Base-by-base conservation (phyloP, 1,140 invertebrate species). In the Pectinophora gossypiella region DNA sequence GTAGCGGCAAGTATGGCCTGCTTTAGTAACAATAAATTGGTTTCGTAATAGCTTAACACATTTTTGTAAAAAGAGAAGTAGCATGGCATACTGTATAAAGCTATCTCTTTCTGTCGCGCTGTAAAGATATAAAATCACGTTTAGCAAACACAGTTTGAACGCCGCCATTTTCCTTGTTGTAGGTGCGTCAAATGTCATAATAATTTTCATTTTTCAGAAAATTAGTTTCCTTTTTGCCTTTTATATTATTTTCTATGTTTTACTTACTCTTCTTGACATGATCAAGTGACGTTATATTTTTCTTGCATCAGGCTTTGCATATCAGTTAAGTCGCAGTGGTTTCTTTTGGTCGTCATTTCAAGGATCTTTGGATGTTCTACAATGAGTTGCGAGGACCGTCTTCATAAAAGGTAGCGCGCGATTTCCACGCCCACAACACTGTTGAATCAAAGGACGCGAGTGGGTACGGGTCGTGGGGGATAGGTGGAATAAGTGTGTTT, bases 111-210 rank as follows among this genome's bases (percentile, higher is more conserved):
- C n/a, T n/a, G n/a, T n/a, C n/a, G n/a, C n/a, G n/a, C n/a, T n/a
- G n/a, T n/a, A n/a, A n/a, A n/a, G n/a, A n/a, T n/a, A n/a, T n/a
- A n/a, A n/a, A n/a, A n/a, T n/a, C n/a, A n/a, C n/a, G n/a, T n/a
- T 12, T 5, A 27, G 12, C 12, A 27, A 27, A 27, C 1, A 15
- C 36, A 18, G 2, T 40, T 16, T 10, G 7, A 40, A 40, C 36
- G 69, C 66, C 83, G 81, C 83, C 83, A 86, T 86, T 83, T 86
- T 86, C 79, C 80, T 85, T 86, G 80, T 86, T 84, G 78, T 86
- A 84, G 80, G 80, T 81, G 81, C 78, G 67, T 83, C 80, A 85
- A 85, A 86, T 86, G 80, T 86, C 83, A 86, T 86, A 86, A 86
- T 86, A 86, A 82, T 86, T 86, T 78, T 64, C 74, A 74, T 79